Evolutionary conservation across 2,888 invertebrate species (phyloP).

Genomic region (Teleiodes luculella): DNA sequence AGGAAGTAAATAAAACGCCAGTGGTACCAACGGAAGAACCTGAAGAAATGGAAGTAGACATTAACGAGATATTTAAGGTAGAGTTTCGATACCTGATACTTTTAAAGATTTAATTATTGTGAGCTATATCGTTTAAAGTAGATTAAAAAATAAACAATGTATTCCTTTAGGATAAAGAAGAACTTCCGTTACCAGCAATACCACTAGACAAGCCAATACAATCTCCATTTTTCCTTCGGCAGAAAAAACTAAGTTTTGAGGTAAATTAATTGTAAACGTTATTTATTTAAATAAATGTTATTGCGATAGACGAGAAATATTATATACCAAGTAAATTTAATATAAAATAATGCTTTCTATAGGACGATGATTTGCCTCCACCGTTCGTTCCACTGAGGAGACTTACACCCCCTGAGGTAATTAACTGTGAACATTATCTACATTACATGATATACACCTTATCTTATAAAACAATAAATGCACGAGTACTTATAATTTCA

Average conservation of each 20-base stretch:
- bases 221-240: constrained; percentile 39
- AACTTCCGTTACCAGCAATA: constrained; percentile 33
- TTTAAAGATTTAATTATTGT: too few species aligned
- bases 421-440: background rate
- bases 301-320: background rate
- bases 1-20: background rate
- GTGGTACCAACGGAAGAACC: constrained; percentile 1
- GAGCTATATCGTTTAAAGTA: too few species aligned
- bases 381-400: constrained; percentile 7
- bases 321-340: background rate
- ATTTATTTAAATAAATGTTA: background rate
- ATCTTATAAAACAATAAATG: too few species aligned
- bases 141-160: too few species aligned
- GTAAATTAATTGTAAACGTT: constrained; percentile 27
- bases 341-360: background rate
- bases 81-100: too few species aligned
- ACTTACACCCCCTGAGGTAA: constrained; percentile 6
- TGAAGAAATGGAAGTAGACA: constrained; percentile 7
- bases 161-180: constrained; percentile 39
- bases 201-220: constrained; percentile 34
- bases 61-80: constrained; percentile 24
- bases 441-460: background rate
- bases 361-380: constrained; percentile 18
- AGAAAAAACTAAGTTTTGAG: constrained; percentile 43
- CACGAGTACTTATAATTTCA: too few species aligned